Base-by-base conservation (phyloP, 2,113 vertebrate genomes). In the Amphiprion ocellaris region DNA sequence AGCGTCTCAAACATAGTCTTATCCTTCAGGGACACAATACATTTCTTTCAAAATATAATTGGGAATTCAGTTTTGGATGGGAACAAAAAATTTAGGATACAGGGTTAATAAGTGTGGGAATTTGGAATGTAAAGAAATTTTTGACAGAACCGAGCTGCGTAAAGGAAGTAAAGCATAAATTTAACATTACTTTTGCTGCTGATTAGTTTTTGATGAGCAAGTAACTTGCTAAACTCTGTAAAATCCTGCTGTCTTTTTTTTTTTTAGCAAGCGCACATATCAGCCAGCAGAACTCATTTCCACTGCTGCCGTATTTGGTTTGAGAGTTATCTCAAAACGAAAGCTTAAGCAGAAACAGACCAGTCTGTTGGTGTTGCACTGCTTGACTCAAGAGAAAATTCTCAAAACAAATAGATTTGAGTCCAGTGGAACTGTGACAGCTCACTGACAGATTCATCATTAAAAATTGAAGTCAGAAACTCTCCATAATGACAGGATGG, bases 361-460 rank as follows among this genome's bases (percentile, higher is more conserved):
- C 19, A 17, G 53, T 21, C 60, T 55, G 60, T 55, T 24, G 26
- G 37, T 21, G 9, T n/a, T 69, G 17, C 66, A 39, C 53, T 0
- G 9, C 65, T 23, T 24, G 56, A 62, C 33, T 78, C 63, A 44
- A 49, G 71, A 72, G 44, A 47, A 19, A 49, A 72, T n/a, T 64
- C 60, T 56, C 23, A 17, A 64, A 37, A 71, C 71, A 71, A 66
- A 70, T 21, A 14, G 19, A 74, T 56, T 23, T 37, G 66, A 37
- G 59, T 72, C 53, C 23, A 61, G 41, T 28, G 47, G 73, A 73
- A 68, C 46, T 49, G 56, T 68, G 75, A 76, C 76, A 62, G 44
- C 70, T 46, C 11, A 50, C 62, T 68, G 52, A 69, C 72, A 77
- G 28, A 56, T 59, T 44, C 60, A 63, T 69, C 68, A 63, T 56